Base-by-base conservation (phyloP, 2,113 vertebrate genomes). In the Zosterops pallidus region DNA sequence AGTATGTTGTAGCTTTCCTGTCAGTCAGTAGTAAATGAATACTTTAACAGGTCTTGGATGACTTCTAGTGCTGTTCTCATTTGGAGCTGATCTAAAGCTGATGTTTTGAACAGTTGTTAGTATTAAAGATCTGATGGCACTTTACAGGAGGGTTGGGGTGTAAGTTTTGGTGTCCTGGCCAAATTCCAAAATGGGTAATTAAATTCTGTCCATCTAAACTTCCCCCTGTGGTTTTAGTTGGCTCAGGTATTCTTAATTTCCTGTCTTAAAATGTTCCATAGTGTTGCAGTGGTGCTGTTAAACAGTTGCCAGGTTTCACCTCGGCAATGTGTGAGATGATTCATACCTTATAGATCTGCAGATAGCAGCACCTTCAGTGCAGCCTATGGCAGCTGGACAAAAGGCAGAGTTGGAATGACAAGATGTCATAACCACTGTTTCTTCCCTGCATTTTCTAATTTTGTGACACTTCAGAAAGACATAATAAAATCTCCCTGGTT, bases 201-300 rank as follows among this genome's bases (percentile, higher is more conserved):
- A 96, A 94, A 96, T 96, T 91, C 95, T 92, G 87, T 93, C 89
- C 89, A 94, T 93, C 94, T 92, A 70, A 95, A 93, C 72, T 65
- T 94, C 75, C 86, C 89, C 70, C 89, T 62, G 89, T 69, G 90
- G 93, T 70, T 92, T 94, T 86, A 56, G 44, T 83, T 96, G 94
- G 96, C 96, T 96, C 92, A 83, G 86, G 60, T 84, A 93, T 75
- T 74, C 94, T 96, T 95, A 92, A 94, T 96, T 93, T 95, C 91
- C 92, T 92, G 91, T 86, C 53, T 95, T 77, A 89, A 93, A 97
- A 83, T 55, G 77, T 93, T 95, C 87, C 87, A 39, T 33, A 72
- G 84, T 37, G 72, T 85, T 95, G 95, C 86, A 92, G 92, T 2
- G 4, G 79, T 72, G 87, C 76, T 47, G 86, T 92, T 89, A 92